Evolutionary conservation across 2,888 invertebrate genomes (phyloP).

Genomic region (Polyploca ridens): DNA sequence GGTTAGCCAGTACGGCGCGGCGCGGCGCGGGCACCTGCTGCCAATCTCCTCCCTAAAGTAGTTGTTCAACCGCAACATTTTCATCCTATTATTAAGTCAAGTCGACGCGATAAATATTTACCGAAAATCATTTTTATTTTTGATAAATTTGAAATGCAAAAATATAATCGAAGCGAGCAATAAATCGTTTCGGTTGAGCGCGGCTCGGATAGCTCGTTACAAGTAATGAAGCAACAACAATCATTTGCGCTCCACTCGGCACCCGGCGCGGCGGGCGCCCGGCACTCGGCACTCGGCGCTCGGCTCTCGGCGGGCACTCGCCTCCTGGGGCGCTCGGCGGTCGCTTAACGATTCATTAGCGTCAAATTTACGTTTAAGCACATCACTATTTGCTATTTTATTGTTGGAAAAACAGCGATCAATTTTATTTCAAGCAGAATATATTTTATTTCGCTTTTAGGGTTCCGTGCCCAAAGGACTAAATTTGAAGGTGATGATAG

Average conservation of each 20-base stretch:
- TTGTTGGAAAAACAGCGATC: background rate
- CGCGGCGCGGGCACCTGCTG: too few species aligned
- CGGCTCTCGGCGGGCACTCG: background rate
- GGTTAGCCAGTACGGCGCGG: too few species aligned
- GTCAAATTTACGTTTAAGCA: constrained; percentile 7
- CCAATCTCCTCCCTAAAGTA: too few species aligned
- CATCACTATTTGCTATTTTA: constrained; percentile 8
- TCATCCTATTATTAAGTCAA: background rate
- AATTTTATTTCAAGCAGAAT: background rate
- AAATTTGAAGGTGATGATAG: too few species aligned
- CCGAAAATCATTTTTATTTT: background rate
- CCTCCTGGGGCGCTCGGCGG: background rate
- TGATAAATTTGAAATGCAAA: constrained; percentile 5
- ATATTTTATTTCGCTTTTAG: background rate
- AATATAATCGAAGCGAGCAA: constrained; percentile 6
- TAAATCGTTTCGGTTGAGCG: constrained; percentile 1
- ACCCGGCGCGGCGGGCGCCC: background rate
- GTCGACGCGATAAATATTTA: background rate
- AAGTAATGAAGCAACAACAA: constrained; percentile 4
- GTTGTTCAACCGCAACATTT: background rate
- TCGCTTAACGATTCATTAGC: constrained; percentile 5
- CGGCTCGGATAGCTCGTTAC: background rate
- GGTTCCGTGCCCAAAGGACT: too few species aligned
- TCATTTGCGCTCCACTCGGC: constrained; percentile 1
- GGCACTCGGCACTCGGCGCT: background rate